phyloP scores from a whole-genome alignment of 1,140 invertebrate genomes.

The Thrips palmi region DNA sequence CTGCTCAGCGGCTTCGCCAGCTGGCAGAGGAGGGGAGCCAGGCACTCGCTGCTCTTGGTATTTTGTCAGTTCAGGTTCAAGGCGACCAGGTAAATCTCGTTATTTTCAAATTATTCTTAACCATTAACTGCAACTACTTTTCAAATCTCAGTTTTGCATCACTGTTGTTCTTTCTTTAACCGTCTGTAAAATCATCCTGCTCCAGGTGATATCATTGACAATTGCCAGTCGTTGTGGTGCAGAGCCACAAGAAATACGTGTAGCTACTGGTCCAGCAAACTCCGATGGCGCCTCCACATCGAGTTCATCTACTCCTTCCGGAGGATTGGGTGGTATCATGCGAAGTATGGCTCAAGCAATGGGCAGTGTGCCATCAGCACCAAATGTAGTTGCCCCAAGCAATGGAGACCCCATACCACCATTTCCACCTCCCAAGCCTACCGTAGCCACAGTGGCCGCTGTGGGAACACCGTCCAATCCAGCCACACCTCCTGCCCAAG shows the following conservation, averaged over 20 bases:
- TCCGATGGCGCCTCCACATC: slow-evolving; percentile 1
- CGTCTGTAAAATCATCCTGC: slow-evolving; percentile 9
- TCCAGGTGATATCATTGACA: slow-evolving; percentile 62
- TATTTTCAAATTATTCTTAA: not conserved
- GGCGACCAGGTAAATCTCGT: slow-evolving; percentile 59
- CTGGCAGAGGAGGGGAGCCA: slow-evolving; percentile 76
- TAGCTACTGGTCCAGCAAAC: slow-evolving; percentile 32
- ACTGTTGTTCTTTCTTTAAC: too few species aligned
- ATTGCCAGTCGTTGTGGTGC: slow-evolving; percentile 54
- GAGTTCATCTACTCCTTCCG: not conserved
- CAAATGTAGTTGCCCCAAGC: slow-evolving; percentile 50
- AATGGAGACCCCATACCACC: slow-evolving; percentile 32
- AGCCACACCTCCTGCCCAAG: too few species aligned
- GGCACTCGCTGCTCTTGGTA: slow-evolving; percentile 73
- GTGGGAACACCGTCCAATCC: too few species aligned
- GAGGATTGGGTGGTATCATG: not conserved
- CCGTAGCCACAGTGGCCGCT: not conserved
- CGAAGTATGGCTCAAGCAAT: slow-evolving; percentile 1
- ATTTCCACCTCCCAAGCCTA: slow-evolving; percentile 20
- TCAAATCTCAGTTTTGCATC: too few species aligned
- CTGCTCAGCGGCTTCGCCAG: slow-evolving; percentile 70
- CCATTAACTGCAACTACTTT: slow-evolving; percentile 5
- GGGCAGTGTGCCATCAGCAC: slow-evolving; percentile 34
- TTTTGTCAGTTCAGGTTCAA: slow-evolving; percentile 89
- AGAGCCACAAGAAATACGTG: slow-evolving; percentile 54